Evolutionary conservation across 2,797 vertebrate species (phyloP), one percentile per base, ranked within the genome.

Genomic region (Phrynocephalus guinanensis): DNA sequence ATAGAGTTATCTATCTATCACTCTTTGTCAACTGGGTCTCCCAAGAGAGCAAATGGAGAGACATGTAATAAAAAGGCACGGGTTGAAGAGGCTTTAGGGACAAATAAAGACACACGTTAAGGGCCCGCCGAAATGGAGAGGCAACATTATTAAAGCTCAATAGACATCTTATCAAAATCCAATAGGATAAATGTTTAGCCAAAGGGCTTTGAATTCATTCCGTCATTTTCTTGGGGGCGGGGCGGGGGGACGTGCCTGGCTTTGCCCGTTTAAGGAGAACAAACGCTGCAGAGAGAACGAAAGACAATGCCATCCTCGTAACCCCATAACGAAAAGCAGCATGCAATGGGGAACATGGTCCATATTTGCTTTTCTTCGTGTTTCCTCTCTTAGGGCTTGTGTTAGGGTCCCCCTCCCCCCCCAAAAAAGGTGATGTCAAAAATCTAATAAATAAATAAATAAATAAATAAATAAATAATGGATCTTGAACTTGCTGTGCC

Each of bases 141-240:
- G 95, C 96, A 95, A 97, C 97, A 97, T 98, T 98, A 97, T 98
- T 98, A 97, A 97, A 97, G 97, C 97, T 98, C 97, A 96, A 97
- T 96, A 97, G 97, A 97, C 96, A 91, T 97, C 97, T 98, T 98
- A 98, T 97, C 97, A 97, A 97, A 98, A 98, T 97, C 95, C 96
- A 96, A 95, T 97, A 97, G 96, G 97, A 97, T 95, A 95, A 97
- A 96, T 95, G 91, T 97, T 97, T 95, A 95, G 96, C 95, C 95
- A 96, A 96, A 95, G 18, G 6, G 73, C 2, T 26, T 60, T 72
- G 94, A 95, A 96, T 97, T 96, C 96, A 97, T 97, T 97, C 96
- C 95, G 93, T 93, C 96, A 96, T 96, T 97, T 97, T 96, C 28
- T 94, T 90, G 44, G 52, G 52, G 52, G 52, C 3, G 0, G 52